These are phyloP conservation scores for Drosophila pseudotalamancana DNA, from an alignment of 2,888 invertebrate species.

Conservation along the genomic window DNA sequence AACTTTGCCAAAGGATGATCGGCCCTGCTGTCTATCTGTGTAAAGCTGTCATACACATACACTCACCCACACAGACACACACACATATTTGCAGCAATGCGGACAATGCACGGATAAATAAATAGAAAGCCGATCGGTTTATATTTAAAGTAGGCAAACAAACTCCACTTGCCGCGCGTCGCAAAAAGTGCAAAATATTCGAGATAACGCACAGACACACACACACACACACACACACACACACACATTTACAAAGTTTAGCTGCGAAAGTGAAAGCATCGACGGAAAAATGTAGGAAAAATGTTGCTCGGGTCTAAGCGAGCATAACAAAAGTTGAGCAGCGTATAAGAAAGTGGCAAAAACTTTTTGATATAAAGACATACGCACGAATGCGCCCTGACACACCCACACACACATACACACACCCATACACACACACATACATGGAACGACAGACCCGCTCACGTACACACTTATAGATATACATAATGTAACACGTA, in stretches of 20 bases:
- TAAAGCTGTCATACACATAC: conserved; percentile 33
- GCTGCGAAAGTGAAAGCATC: conserved; percentile 52
- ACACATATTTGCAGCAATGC: conserved; percentile 34
- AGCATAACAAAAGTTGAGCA: conserved; percentile 78
- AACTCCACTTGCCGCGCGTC: conserved; percentile 21
- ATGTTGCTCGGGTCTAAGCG: conserved; percentile 55
- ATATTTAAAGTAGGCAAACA: conserved; percentile 67
- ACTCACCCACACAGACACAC: conserved; percentile 3
- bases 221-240: not conserved
- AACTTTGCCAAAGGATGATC: conserved; percentile 34
- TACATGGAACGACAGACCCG: not conserved
- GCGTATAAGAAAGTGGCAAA: conserved; percentile 72
- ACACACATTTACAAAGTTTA: conserved; percentile 20
- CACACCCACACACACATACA: conserved; percentile 15
- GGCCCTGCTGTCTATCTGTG: conserved; percentile 11
- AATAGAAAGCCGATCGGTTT: conserved; percentile 70
- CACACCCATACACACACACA: conserved; percentile 1
- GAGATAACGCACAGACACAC: conserved; percentile 19
- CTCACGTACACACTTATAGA: conserved; percentile 17
- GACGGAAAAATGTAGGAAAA: conserved; percentile 51
- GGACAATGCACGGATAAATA: conserved; percentile 43
- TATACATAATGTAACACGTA: conserved; percentile 53
- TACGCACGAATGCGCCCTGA: conserved; percentile 67
- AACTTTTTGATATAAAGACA: conserved; percentile 76
- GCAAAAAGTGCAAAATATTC: conserved; percentile 48